These are phyloP conservation scores for Poeciliopsis presidionis DNA, from an alignment of 2,797 vertebrate genomes.

Conservation along the genomic window DNA sequence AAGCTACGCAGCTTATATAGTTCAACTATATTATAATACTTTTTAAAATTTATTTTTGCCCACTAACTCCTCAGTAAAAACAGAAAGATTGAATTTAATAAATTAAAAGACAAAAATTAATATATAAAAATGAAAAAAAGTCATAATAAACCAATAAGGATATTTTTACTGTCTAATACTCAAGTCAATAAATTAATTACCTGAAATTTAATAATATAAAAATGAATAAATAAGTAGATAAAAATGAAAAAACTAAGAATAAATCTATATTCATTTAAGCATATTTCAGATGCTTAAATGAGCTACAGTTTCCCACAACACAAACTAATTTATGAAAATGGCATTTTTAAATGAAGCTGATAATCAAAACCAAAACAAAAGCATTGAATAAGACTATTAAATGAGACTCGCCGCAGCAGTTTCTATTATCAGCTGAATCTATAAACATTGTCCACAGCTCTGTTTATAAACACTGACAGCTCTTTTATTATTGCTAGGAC, in stretches of 20 bases:
- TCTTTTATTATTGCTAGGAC: background rate
- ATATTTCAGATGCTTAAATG: background rate
- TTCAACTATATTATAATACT: background rate
- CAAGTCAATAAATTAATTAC: no score
- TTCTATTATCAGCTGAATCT: background rate
- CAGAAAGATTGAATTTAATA: no score
- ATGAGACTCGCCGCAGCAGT: background rate
- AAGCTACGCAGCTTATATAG: background rate
- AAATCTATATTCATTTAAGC: background rate
- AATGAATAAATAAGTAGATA: no score
- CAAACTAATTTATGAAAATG: background rate
- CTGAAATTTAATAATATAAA: no score
- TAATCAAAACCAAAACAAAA: background rate
- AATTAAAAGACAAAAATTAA: no score
- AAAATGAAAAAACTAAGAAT: no score
- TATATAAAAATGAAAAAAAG: no score
- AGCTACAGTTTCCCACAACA: background rate
- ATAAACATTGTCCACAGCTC: background rate
- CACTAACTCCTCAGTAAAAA: no score
- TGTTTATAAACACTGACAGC: background rate
- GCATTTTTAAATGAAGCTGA: background rate
- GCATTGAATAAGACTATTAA: background rate
- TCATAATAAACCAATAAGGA: background rate
- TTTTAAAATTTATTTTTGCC: no score
- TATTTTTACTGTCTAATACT: no score